Percentiles rank a stretch among this genome's conserved stretches.
phyloP scores from a whole-genome alignment of 1,140 invertebrate genomes.

The Mylabris phalerata region DNA sequence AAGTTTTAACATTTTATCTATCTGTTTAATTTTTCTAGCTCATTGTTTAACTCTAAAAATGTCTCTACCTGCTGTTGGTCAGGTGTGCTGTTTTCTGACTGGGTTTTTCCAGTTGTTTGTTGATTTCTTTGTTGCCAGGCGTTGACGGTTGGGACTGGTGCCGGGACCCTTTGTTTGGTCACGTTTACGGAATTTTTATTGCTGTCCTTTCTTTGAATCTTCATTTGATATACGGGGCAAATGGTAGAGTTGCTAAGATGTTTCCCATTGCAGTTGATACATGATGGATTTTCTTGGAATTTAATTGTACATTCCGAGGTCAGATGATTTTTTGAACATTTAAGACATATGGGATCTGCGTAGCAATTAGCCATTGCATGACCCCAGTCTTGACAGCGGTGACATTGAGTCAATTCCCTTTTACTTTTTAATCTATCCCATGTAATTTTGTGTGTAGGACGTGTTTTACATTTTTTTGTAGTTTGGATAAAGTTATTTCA shows the following conservation, averaged over 20 bases:
- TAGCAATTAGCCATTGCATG: slow-evolving; percentile 33
- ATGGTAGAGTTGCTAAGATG: not conserved
- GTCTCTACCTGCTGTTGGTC: not conserved
- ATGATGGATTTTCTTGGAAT: too few relatives aligned
- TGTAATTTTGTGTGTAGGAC: too few relatives aligned
- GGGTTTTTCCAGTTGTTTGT: not conserved
- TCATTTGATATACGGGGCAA: not conserved
- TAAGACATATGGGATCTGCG: slow-evolving; percentile 19
- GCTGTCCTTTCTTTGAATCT: not conserved
- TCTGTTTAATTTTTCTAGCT: not conserved
- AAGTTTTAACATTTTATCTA: not conserved
- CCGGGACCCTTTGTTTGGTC: too few relatives aligned
- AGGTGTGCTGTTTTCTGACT: too few relatives aligned
- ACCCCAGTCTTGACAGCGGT: slow-evolving; percentile 36
- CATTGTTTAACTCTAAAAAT: not conserved
- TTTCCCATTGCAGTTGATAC: not conserved
- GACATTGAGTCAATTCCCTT: slow-evolving; percentile 28
- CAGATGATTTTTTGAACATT: too few relatives aligned
- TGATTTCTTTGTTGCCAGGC: not conserved
- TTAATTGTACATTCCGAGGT: too few relatives aligned
- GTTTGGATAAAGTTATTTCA: too few relatives aligned
- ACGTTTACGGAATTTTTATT: not conserved
- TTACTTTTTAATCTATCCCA: slow-evolving; percentile 29
- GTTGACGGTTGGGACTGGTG: too few relatives aligned
- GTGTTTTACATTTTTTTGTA: too few relatives aligned